A percentile compares a stretch with the other conserved stretches of the same genome.
Evolutionary conservation across 1,140 invertebrate species (phyloP).

Genomic region (Macrotrachela quadricornifera): DNA sequence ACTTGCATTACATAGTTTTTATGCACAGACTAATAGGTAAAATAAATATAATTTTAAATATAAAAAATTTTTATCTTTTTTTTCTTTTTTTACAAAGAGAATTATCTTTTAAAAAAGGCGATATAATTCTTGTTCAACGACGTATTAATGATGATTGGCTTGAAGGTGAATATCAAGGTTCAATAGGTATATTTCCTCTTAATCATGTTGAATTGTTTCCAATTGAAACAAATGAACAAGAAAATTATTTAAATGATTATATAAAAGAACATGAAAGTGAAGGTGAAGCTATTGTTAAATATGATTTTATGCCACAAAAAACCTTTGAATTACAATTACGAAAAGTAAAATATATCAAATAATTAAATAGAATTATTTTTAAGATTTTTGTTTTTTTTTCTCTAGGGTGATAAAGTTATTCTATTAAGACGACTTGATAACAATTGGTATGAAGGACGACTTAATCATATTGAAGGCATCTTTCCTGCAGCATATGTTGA

Average conservation of each 20-base stretch:
- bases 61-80: neutral
- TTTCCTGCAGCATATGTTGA: conserved; percentile 76
- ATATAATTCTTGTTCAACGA: conserved; percentile 59
- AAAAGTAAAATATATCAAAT: conserved; percentile 19
- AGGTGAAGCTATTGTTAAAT: conserved; percentile 20
- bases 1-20: no score
- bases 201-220: conserved; percentile 62
- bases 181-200: conserved; percentile 65
- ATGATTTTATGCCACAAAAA: conserved; percentile 22
- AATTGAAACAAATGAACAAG: no score
- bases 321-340: conserved; percentile 20
- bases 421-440: conserved; percentile 64
- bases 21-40: conserved; percentile 28
- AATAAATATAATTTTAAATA: neutral
- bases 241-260: no score
- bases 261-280: conserved; percentile 16
- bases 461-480: conserved; percentile 63
- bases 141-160: conserved; percentile 83
- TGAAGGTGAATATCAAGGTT: conserved; percentile 69
- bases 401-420: conserved; percentile 59
- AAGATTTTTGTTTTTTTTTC: neutral
- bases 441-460: conserved; percentile 83
- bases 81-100: conserved; percentile 37
- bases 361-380: no score
- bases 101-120: conserved; percentile 64